Evolutionary conservation across 2,888 invertebrate genomes (phyloP).

Genomic region (Tillus elongatus): DNA sequence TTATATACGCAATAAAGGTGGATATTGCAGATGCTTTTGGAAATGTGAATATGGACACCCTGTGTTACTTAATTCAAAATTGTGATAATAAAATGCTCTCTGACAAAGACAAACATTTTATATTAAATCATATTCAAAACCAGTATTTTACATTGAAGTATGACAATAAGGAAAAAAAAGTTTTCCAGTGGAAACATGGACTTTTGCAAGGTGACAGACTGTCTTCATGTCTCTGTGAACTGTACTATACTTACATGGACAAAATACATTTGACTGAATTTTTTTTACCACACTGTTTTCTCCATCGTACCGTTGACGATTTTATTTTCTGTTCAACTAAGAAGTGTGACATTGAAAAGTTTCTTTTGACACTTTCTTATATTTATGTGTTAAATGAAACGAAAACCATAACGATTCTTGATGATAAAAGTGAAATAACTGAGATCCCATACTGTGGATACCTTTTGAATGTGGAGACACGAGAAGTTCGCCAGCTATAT

Average conservation of each 20-base stretch:
- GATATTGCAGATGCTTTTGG: slow-evolving; percentile 26
- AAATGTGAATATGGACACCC: slow-evolving; percentile 17
- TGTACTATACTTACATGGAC: slow-evolving; percentile 21
- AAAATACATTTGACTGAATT: slow-evolving; percentile 15
- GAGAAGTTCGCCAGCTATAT: slow-evolving; percentile 19
- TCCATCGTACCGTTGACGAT: slow-evolving; percentile 24
- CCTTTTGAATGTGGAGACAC: slow-evolving; percentile 21
- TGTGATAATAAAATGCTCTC: slow-evolving; percentile 9
- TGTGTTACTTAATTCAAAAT: slow-evolving; percentile 15
- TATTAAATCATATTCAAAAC: slow-evolving; percentile 19
- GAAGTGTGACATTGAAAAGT: slow-evolving; percentile 14
- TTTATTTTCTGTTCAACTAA: slow-evolving; percentile 23
- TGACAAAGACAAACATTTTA: slow-evolving; percentile 17
- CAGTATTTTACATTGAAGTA: slow-evolving; percentile 19
- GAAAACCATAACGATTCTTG: slow-evolving; percentile 19
- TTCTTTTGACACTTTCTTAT: slow-evolving; percentile 11
- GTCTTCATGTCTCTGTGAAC: slow-evolving; percentile 21
- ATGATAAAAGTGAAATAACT: slow-evolving; percentile 4
- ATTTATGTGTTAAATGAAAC: slow-evolving; percentile 18
- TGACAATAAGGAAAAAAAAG: slow-evolving; percentile 14
- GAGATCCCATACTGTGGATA: slow-evolving; percentile 22
- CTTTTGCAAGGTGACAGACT: slow-evolving; percentile 24
- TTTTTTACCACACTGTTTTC: slow-evolving; percentile 5
- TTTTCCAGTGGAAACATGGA: slow-evolving; percentile 23
- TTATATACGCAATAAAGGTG: slow-evolving; percentile 20